These are phyloP conservation scores for Drosophila planitibia DNA, from an alignment of 2,888 invertebrate genomes.

Conservation along the genomic window DNA sequence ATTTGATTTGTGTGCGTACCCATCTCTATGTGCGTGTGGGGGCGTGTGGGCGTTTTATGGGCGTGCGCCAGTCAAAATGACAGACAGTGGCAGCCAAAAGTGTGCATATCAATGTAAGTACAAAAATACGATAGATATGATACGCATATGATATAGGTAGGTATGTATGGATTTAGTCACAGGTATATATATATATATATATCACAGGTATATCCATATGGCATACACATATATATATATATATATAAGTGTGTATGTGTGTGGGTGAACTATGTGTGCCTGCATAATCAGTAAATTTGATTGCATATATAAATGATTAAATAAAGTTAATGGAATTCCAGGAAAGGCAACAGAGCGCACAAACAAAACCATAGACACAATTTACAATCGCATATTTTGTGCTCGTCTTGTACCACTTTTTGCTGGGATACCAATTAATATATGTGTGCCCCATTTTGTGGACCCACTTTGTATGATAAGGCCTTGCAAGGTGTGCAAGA, in stretches of 20 bases:
- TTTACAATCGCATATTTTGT: neutral
- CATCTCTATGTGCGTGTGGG: conserved; percentile 3
- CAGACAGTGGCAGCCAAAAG: conserved; percentile 32
- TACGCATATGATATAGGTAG: conserved; percentile 3
- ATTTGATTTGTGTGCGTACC: conserved; percentile 48
- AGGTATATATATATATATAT: neutral
- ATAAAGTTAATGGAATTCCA: conserved; percentile 60
- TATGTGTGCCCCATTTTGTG: neutral
- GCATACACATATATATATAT: neutral
- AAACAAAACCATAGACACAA: neutral
- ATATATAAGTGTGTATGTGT: accelerated
- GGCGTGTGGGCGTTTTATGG: conserved; percentile 39
- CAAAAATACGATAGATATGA: conserved; percentile 27
- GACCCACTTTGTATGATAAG: neutral
- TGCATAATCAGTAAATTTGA: conserved; percentile 73
- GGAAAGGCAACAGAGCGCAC: neutral
- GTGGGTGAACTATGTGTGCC: conserved; percentile 6
- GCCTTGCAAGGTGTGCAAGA: neutral
- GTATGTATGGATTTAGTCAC: neutral
- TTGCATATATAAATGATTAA: conserved; percentile 69
- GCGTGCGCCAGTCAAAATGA: conserved; percentile 36
- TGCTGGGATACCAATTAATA: conserved; percentile 14
- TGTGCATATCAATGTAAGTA: conserved; percentile 41
- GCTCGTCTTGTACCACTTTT: neutral
- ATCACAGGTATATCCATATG: neutral